These are phyloP conservation scores for Latheticus oryzae DNA, from an alignment of 2,888 invertebrate genomes.

Conservation along the genomic window DNA sequence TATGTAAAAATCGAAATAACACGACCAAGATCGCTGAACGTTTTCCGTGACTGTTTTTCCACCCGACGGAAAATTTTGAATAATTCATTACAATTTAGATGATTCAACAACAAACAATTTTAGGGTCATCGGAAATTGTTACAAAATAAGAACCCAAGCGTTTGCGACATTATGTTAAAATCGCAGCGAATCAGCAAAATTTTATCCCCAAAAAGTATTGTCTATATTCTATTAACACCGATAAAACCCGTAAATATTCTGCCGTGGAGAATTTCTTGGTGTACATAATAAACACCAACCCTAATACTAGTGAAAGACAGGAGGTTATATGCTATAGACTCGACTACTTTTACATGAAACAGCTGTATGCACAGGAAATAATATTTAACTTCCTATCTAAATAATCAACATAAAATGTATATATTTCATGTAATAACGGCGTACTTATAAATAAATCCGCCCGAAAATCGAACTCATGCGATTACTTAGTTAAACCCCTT, in stretches of 20 bases:
- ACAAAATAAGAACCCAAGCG: constrained; percentile 35
- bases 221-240: constrained; percentile 41
- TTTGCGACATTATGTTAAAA: constrained; percentile 37
- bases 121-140: constrained; percentile 30
- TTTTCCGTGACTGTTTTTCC: constrained; percentile 28
- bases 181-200: constrained; percentile 31
- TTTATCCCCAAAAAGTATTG: constrained; percentile 40
- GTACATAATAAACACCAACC: constrained; percentile 41
- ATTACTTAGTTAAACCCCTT: too few relatives aligned
- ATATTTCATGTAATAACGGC: constrained; percentile 41
- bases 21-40: constrained; percentile 25
- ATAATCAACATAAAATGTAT: constrained; percentile 39
- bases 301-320: constrained; percentile 61
- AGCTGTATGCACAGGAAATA: constrained; percentile 44
- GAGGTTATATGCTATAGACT: constrained; percentile 52
- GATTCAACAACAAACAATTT: constrained; percentile 27
- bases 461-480: constrained; percentile 3
- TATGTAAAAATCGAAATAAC: neutral
- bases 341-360: constrained; percentile 38
- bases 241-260: constrained; percentile 60
- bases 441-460: constrained; percentile 39
- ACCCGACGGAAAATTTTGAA: constrained; percentile 27
- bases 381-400: constrained; percentile 41
- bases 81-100: constrained; percentile 25
- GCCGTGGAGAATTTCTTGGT: constrained; percentile 52